These are phyloP conservation scores for Drosophila sturtevanti DNA, from an alignment of 1,140 invertebrate genomes.

Conservation along the genomic window DNA sequence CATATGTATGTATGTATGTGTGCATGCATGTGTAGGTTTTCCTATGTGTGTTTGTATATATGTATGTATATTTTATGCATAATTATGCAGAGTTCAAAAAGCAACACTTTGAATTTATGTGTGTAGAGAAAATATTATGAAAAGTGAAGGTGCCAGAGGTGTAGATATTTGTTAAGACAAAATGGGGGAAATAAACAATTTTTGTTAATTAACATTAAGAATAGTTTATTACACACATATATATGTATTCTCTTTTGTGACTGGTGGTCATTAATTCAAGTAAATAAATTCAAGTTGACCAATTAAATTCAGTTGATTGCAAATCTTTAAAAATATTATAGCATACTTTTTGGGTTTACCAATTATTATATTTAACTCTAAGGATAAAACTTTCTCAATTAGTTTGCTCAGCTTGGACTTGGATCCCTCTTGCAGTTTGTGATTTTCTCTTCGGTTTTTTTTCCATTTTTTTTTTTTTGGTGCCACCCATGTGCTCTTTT, in stretches of 20 bases:
- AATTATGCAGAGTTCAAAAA: constrained; percentile 65
- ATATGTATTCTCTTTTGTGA: no score
- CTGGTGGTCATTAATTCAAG: no score
- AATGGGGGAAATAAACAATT: not conserved
- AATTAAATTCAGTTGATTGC: no score
- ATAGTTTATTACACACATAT: no score
- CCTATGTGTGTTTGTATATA: constrained; percentile 16
- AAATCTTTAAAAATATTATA: not conserved
- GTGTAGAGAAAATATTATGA: constrained; percentile 24
- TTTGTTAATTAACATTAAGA: no score
- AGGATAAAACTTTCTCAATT: not conserved
- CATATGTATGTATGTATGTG: not conserved
- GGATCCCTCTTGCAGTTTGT: no score
- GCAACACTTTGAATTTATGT: constrained; percentile 52
- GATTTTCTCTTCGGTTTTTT: no score
- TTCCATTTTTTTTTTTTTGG: no score
- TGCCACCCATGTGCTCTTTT: not conserved
- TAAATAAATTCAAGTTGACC: no score
- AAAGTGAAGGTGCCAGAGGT: not conserved
- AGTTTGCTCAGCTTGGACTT: no score
- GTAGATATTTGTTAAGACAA: not conserved
- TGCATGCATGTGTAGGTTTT: not conserved
- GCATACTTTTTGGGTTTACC: not conserved
- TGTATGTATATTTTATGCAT: constrained; percentile 51
- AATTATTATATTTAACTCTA: no score